These are phyloP conservation scores for Hypercompe scribonia DNA, from an alignment of 2,888 invertebrate species.

Conservation along the genomic window DNA sequence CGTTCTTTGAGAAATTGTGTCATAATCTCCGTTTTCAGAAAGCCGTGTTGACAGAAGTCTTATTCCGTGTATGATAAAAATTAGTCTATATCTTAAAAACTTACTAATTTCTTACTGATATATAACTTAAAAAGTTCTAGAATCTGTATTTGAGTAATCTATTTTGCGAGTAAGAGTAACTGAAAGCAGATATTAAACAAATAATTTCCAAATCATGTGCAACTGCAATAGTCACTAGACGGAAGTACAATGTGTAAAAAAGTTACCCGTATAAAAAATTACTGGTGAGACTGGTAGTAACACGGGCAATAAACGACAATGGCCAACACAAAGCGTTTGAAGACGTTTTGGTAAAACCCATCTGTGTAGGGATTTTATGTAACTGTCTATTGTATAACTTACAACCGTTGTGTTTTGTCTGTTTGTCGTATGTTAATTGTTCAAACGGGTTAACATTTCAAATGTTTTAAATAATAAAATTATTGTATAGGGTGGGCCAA, in stretches of 20 bases:
- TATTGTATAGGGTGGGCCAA: too few relatives aligned
- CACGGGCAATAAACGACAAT: background rate
- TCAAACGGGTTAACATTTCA: background rate
- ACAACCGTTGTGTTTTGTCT: background rate
- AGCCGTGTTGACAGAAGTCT: too few relatives aligned
- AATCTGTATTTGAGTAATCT: background rate
- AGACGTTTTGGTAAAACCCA: background rate
- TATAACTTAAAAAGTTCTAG: background rate
- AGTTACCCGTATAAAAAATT: background rate
- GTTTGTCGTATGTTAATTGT: background rate
- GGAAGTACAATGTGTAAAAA: background rate
- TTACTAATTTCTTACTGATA: background rate
- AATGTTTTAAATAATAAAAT: background rate
- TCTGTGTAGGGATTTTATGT: background rate
- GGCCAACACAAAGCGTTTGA: background rate
- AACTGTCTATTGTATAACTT: background rate
- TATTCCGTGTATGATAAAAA: background rate
- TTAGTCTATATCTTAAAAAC: background rate
- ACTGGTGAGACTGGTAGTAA: constrained; percentile 1
- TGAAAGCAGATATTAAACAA: background rate
- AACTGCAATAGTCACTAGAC: background rate
- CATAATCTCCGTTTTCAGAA: background rate
- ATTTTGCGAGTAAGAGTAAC: background rate
- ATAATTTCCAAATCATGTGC: background rate
- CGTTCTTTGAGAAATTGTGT: too few relatives aligned